Evolutionary conservation across 2,888 invertebrate species (phyloP), one percentile per base, ranked within the genome.

Genomic region (Kuschelorhynchus macadamiae): DNA sequence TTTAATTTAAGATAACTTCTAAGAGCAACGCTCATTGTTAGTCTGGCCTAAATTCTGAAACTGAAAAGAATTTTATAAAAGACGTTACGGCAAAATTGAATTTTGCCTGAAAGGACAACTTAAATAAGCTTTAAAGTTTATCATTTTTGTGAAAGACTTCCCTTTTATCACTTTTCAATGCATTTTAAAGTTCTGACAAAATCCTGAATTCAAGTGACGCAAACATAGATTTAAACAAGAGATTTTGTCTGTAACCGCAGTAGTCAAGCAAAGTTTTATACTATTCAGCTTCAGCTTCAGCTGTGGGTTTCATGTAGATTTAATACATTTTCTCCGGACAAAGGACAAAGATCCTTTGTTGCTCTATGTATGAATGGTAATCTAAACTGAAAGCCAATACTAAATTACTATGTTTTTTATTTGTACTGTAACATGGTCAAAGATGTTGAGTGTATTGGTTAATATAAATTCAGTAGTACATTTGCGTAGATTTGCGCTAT

Each of bases 211-310:
- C 30, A 30, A 30, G 30, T 30, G 30, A 30, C 30, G 30, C 30
- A 30, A 30, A 30, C 30, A 9, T 30, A 30, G 30, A 30, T 30
- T 30, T 30, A 30, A 30, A 39, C 39, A 39, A 39, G 39, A 39
- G 39, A 39, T 39, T 39, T 39, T 39, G 39, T 39, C 39, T 39
- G 4, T n/a, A 39, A 39, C 39, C 39, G 39, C 39, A n/a, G 9
- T 9, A 30, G 30, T 30, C 30, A 30, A 30, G 39, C 39, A 39
- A 39, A 39, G 39, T 39, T 39, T 39, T 39, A 9, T 39, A n/a
- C 39, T 39, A 39, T n/a, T n/a, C n/a, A n/a, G n/a, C n/a, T 39
- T 39, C 30, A 30, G 9, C 30, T 30, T 30, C 9, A 9, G 30
- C 30, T 30, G 9, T 30, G 30, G 9, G 30, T 9, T 30, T 30